A percentile compares a stretch with the other conserved stretches of the same genome.
Conservation (phyloP, 2,888 invertebrate species). For the Chymomyza amoena region DNA sequence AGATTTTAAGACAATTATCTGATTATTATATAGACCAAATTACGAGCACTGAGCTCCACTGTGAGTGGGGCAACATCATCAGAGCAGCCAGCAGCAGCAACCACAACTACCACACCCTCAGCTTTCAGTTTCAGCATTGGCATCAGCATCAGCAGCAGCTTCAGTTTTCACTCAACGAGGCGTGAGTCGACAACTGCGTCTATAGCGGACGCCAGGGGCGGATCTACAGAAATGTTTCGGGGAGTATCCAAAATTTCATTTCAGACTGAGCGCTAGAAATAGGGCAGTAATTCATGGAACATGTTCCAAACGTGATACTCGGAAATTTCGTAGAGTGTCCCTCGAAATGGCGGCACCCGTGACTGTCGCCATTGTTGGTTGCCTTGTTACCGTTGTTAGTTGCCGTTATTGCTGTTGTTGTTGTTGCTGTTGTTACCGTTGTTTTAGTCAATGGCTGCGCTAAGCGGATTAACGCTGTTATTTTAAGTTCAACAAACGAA, state of each 20-base stretch:
- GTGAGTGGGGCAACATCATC: conserved; percentile 32
- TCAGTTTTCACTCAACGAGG: conserved; percentile 10
- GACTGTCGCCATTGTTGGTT: conserved; percentile 6
- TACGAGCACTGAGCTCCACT: too few relatives aligned
- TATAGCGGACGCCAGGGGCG: neutral
- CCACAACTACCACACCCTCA: conserved; percentile 16
- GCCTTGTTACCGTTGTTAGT: neutral
- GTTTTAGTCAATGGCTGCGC: conserved; percentile 64
- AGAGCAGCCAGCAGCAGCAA: conserved; percentile 27
- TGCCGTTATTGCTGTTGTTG: conserved; percentile 19
- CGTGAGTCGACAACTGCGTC: conserved; percentile 29
- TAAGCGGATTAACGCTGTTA: conserved; percentile 73
- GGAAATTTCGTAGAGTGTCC: neutral
- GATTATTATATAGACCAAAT: too few relatives aligned
- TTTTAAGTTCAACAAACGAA: conserved; percentile 74
- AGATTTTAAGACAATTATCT: too few relatives aligned
- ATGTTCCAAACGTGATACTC: too few relatives aligned
- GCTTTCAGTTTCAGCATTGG: neutral
- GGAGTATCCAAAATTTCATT: too few relatives aligned
- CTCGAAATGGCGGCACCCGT: neutral
- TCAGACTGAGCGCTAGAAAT: too few relatives aligned
- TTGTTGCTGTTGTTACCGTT: conserved; percentile 36
- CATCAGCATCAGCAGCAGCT: neutral
- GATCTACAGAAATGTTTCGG: too few relatives aligned
- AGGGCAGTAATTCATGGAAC: too few relatives aligned